These are phyloP conservation scores for Coptodon rendalli DNA, from an alignment of 2,113 vertebrate species.

Conservation along the genomic window DNA sequence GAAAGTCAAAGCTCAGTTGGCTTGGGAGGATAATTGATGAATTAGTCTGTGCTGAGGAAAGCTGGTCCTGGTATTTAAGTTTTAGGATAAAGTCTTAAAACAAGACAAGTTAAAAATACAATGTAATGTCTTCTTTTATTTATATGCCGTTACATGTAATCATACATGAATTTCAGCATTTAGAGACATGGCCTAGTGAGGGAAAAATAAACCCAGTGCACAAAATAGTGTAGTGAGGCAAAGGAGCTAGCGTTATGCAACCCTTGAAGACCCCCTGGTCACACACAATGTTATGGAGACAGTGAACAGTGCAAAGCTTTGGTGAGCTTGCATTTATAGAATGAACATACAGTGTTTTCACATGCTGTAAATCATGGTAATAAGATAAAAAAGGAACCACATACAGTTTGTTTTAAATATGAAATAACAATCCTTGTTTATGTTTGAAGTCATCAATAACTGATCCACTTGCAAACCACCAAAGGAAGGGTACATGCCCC, in stretches of 20 bases:
- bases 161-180: background rate
- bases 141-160: rapidly evolving
- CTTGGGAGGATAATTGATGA: background rate
- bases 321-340: background rate
- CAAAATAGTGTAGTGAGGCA: background rate
- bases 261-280: background rate
- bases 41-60: background rate
- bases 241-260: background rate
- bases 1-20: background rate
- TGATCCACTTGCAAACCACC: background rate
- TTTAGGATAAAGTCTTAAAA: background rate
- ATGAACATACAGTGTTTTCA: background rate
- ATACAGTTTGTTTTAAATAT: background rate
- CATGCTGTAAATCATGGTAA: background rate
- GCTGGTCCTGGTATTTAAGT: no score
- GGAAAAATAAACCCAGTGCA: background rate
- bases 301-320: background rate
- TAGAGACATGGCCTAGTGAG: background rate
- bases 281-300: background rate
- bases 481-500: background rate
- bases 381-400: background rate
- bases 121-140: background rate
- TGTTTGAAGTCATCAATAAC: background rate
- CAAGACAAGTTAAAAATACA: background rate
- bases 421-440: background rate